Evolutionary conservation across 1,140 invertebrate species (phyloP), one percentile per base, ranked within the genome.

Genomic region (Lysiphlebus fabarum): DNA sequence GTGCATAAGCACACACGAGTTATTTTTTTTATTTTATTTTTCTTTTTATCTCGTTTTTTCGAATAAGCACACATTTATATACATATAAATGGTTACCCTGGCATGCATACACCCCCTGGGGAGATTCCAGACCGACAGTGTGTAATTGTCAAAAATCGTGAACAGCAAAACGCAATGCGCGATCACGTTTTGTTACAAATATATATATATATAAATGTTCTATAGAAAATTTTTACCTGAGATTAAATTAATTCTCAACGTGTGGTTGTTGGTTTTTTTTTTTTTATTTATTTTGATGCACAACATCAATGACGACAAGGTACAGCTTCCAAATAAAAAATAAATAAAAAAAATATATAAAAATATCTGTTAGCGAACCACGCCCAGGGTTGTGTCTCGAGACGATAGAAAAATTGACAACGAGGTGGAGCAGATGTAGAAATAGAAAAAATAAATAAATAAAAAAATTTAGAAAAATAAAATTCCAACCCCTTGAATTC

Each of bases 1-100:
- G 57, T 40, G 57, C 57, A 58, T 58, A 58, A 58, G 57, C 56
- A 57, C 38, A n/a, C 7, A 49, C 11, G 17, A 26, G 17, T 26
- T 26, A 26, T 26, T 26, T 26, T 26, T 26, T 26, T 26, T 26
- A 2, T 26, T 26, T 26, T 26, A 26, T 26, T 26, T 6, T 7
- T 26, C 47, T 5, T 17, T 34, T 26, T 7, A 49, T 2, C 11
- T 26, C 47, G 6, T 17, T 49, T 26, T n/a, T 49, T 7, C 44
- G 38, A 37, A 55, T 26, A 37, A 36, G 14, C 51, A 42, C 55
- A 49, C 34, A 10, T 17, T 40, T 34, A 51, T 38, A 34, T 8
- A 45, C 6, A 45, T 45, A 12, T 37, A 43, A 17, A 41, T 42
- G 40, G 26, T 33, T n/a, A 45, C 17, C 17, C 2, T 26, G 17